Percentiles rank a stretch among this genome's conserved stretches.
These are phyloP conservation scores for Nymphalis urticae DNA, from an alignment of 2,888 invertebrate species.

Conservation along the genomic window DNA sequence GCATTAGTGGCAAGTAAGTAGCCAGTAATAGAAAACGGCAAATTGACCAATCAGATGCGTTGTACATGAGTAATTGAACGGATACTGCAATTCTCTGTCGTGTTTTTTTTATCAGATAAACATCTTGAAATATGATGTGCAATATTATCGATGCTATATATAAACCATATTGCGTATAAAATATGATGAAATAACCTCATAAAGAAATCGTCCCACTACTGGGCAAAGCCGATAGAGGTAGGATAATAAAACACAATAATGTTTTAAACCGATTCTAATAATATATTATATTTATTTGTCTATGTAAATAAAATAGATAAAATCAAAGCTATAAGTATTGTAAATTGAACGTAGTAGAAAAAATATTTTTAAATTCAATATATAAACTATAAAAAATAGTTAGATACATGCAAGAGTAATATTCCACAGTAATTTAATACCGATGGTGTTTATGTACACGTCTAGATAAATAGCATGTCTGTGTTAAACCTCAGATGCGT, in stretches of 20 bases:
- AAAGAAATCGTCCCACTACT: background rate
- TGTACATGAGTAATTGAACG: conserved; percentile 35
- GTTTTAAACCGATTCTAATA: too few relatives aligned
- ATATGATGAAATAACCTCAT: background rate
- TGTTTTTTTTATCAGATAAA: conserved; percentile 24
- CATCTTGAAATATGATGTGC: background rate
- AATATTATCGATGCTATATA: background rate
- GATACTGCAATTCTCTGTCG: conserved; percentile 29
- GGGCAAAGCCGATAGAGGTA: too few relatives aligned
- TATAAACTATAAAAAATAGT: background rate
- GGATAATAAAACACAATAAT: too few relatives aligned
- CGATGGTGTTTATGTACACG: conserved; percentile 21
- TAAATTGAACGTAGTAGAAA: too few relatives aligned
- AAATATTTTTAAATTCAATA: background rate
- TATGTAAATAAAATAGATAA: too few relatives aligned
- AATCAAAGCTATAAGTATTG: too few relatives aligned
- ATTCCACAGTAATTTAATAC: conserved; percentile 26
- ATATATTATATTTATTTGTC: too few relatives aligned
- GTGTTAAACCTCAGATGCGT: conserved; percentile 32
- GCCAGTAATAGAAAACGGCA: conserved; percentile 35
- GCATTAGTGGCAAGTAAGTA: conserved; percentile 31
- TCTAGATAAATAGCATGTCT: conserved; percentile 19
- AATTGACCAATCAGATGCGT: conserved; percentile 38
- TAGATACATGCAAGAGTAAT: background rate
- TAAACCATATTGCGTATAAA: background rate